Base-by-base conservation (phyloP, 2,888 invertebrate species). In the Macrophya annulata region DNA sequence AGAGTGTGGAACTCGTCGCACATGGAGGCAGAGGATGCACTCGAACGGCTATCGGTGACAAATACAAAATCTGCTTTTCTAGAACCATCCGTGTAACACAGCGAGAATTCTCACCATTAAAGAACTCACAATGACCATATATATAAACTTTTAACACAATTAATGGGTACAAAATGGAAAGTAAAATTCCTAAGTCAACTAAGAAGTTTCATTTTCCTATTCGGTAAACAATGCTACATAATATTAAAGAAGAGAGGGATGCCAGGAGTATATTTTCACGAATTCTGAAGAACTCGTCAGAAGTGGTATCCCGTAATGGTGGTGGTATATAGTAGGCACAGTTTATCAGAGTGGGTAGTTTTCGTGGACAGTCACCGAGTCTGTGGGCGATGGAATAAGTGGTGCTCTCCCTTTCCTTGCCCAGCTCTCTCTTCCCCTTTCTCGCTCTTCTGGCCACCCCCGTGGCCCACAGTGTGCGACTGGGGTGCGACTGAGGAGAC, bases 401-500 rank as follows among this genome's bases (percentile, higher is more conserved):
- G 71, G 83, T 68, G 68, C 31, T 48, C 48, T 31, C 83, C 48
- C 68, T 31, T 59, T 71, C 77, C 51, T 83, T 25, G 40, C 6
- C 40, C 48, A 48, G 40, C 31, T 68, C 31, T 25, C 31, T 83
- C 83, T 25, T 48, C 37, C 68, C 31, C 45, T 71, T 83, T 83
- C 83, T 83, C 83, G 37, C 48, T 68, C 71, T 48, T 21, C 43
- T 62, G 43, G 48, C 71, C 48, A 65, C 83, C 83, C 68, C 83
- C 65, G 31, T 48, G 45, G 65, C 12, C 81, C 17, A 68, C 51
- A 31, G 83, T 81, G 45, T 83, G 51, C 89, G 88, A 89, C 87
- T 89, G 89, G 90, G 89, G 90, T 89, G 90, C 90, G 91, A 91
- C 92, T 90, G 92, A 91, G 90, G 91, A 92, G 91, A 93, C 92